phyloP scores from a whole-genome alignment of 2,113 vertebrate species.

The Struthidea cinerea region DNA sequence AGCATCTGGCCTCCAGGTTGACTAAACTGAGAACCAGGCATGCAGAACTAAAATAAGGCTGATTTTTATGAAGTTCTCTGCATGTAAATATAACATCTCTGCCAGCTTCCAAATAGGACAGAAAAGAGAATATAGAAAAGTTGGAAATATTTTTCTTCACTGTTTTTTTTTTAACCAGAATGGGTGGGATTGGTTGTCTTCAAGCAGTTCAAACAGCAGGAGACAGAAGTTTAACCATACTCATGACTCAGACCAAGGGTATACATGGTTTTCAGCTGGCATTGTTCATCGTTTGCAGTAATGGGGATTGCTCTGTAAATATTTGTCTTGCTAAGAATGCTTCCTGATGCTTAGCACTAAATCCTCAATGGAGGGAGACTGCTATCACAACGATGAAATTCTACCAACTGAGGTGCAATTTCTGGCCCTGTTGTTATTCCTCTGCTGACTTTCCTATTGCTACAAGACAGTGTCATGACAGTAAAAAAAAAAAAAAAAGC shows the following conservation, averaged over 20 bases:
- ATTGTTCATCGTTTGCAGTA: neutral
- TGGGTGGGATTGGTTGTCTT: neutral
- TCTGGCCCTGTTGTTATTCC: neutral
- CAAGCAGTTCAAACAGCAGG: neutral
- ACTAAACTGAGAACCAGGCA: constrained; percentile 18
- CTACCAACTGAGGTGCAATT: neutral
- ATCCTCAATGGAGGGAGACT: neutral
- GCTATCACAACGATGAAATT: neutral
- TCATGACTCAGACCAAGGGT: neutral
- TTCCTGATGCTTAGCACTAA: neutral
- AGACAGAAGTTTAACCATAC: neutral
- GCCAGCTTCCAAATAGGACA: constrained; percentile 25
- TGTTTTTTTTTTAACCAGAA: neutral
- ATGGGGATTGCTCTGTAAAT: neutral
- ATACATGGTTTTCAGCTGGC: neutral
- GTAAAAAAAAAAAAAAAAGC: neutral
- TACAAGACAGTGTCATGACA: neutral
- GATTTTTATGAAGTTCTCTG: constrained; percentile 36
- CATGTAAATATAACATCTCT: constrained; percentile 6
- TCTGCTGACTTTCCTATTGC: neutral
- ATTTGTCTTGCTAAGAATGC: neutral
- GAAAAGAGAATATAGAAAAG: constrained; percentile 16
- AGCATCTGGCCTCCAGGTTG: constrained; percentile 51
- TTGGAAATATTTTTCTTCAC: neutral
- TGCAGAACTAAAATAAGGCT: constrained; percentile 22